These are phyloP conservation scores for Lophius piscatorius DNA, from an alignment of 2,113 vertebrate genomes.

Conservation along the genomic window DNA sequence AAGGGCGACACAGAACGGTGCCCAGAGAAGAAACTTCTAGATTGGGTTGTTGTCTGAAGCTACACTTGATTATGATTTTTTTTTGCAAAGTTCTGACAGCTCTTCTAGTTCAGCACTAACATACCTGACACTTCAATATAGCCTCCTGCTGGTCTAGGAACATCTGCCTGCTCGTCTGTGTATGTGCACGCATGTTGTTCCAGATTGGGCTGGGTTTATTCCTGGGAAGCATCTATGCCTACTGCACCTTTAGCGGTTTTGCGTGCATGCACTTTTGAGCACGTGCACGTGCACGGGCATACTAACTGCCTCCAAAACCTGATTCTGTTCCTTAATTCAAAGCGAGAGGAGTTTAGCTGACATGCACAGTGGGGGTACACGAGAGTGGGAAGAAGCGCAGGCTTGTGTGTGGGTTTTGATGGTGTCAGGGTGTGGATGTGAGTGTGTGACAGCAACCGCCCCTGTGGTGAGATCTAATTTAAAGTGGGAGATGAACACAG, in stretches of 20 bases:
- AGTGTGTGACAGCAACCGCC: constrained; percentile 2
- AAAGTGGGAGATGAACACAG: constrained; percentile 73
- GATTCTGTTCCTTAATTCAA: constrained; percentile 73
- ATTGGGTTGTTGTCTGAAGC: constrained; percentile 51
- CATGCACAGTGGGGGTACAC: constrained; percentile 59
- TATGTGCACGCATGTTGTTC: constrained; percentile 12
- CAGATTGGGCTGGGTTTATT: constrained; percentile 32
- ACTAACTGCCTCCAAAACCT: constrained; percentile 56
- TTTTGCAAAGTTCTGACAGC: constrained; percentile 64
- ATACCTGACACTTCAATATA: constrained; percentile 66
- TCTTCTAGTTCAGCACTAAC: constrained; percentile 57
- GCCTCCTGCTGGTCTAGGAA: constrained; percentile 42
- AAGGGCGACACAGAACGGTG: constrained; percentile 34
- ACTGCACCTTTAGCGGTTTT: constrained; percentile 10
- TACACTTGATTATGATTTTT: constrained; percentile 58
- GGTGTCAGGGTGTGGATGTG: constrained; percentile 17
- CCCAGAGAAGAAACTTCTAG: constrained; percentile 40
- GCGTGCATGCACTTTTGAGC: neutral
- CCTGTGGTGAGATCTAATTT: constrained; percentile 78
- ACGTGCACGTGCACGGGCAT: constrained; percentile 19
- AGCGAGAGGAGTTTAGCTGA: constrained; percentile 65
- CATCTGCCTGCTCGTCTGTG: constrained; percentile 13
- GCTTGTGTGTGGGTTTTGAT: constrained; percentile 3
- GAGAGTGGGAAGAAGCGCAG: constrained; percentile 13
- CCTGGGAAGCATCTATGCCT: constrained; percentile 26